Conservation (phyloP, 2,113 vertebrate genomes). For the Octodon degus region DNA sequence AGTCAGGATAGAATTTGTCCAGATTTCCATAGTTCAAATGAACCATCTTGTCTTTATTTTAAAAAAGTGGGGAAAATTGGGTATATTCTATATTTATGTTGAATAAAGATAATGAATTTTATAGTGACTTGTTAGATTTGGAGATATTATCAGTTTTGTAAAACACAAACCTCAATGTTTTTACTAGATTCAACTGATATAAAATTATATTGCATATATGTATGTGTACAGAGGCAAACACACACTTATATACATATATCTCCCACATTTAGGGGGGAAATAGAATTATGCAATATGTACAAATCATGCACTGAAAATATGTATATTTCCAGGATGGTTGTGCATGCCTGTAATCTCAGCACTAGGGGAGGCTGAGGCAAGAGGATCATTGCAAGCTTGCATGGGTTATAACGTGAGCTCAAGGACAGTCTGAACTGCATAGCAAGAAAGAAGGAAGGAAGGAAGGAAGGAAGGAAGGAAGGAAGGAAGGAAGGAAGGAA, state of each 20-base stretch:
- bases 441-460: background rate
- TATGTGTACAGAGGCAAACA: background rate
- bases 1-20: background rate
- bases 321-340: background rate
- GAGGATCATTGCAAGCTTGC: too few species aligned
- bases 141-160: background rate
- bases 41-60: background rate
- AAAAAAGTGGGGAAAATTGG: background rate
- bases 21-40: background rate
- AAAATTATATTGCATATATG: background rate
- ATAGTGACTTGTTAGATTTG: slow-evolving; percentile 9
- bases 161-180: background rate
- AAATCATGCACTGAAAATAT: background rate
- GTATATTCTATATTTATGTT: background rate
- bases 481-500: background rate
- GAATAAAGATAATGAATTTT: background rate
- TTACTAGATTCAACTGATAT: background rate
- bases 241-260: background rate
- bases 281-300: background rate
- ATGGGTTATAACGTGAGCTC: too few species aligned
- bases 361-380: too few species aligned
- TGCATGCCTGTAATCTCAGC: too few species aligned
- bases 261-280: background rate
- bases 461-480: background rate
- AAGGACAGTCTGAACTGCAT: too few species aligned